Evolutionary conservation across 2,888 invertebrate genomes (phyloP), one percentile per base, ranked within the genome.

Genomic region (Meteorus colon): DNA sequence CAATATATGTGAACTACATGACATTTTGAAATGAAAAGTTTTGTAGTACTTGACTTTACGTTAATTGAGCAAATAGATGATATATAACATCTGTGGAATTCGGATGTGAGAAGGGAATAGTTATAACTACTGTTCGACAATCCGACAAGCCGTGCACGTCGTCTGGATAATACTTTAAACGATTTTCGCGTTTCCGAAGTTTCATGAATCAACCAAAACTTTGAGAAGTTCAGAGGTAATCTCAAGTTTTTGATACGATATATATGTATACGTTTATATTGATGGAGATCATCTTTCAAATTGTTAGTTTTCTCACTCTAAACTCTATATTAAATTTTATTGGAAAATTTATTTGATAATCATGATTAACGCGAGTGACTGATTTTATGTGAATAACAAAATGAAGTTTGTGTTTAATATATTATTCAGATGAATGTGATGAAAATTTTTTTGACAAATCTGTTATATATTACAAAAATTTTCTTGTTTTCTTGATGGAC

Each of bases 121-220:
- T 63, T 62, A 63, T 41, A 41, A 41, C 41, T 41, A 41, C 41
- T 41, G 62, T 72, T 69, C 37, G 27, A 72, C 45, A 72, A 72
- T 63, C 63, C 41, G 48, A 37, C 63, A 59, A 71, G 60, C 62
- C 48, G 29, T 67, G 62, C 75, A 81, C 80, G 82, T 82, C 81
- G 79, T 79, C 73, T 76, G 79, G 82, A 81, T 82, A 84, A 85
- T 84, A 81, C 83, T 83, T 85, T 85, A 83, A 86, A 84, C 83
- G 83, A 82, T 83, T 80, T 80, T 66, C 75, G 73, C 76, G 77
- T 75, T 77, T 63, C 34, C 67, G 75, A 67, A 41, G 55, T 67
- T 68, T 45, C 45, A 27, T 60, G 67, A 24, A 16, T 70, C 51
- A 81, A 82, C 80, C 79, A 80, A 83, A 84, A 84, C 81, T 85